Evolutionary conservation across 2,797 vertebrate genomes (phyloP), one percentile per base, ranked within the genome.

Genomic region (Bovichtus diacanthus): DNA sequence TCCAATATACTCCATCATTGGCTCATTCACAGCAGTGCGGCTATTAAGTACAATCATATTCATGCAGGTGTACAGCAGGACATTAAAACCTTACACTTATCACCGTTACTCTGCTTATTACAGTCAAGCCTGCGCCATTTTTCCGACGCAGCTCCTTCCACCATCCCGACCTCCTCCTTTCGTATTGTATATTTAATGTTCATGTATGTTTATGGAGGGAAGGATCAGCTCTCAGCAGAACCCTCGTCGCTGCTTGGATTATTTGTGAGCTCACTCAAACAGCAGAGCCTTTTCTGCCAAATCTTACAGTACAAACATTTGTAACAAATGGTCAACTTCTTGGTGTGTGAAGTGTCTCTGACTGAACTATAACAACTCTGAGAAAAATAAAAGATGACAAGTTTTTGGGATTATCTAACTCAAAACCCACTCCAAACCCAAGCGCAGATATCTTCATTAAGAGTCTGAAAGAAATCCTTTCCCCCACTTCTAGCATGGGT

Each of bases 331-430:
- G 2, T 54, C 18, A 54, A 5, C 41, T 63, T 18, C 1, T 62
- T 63, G 13, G 66, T 4, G 6, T 12, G n/a, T n/a, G n/a, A 53
- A 70, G 27, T 75, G 44, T 29, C 12, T 61, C 1, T 50, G 5
- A 54, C 27, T 66, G 21, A 68, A 36, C 31, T 38, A 8, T 6
- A 51, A 29, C 9, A 23, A 34, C 41, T 31, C 16, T 1, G 6
- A 41, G n/a, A 56, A 76, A 61, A 66, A 72, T 4, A 58, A 21
- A 41, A 39, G 41, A 63, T 55, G 41, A n/a, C n/a, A n/a, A n/a
- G n/a, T n/a, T n/a, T n/a, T n/a, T n/a, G n/a, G n/a, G n/a, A n/a
- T n/a, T n/a, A n/a, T n/a, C n/a, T n/a, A n/a, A n/a, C n/a, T n/a
- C n/a, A n/a, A n/a, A n/a, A n/a, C n/a, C n/a, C n/a, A n/a, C n/a